phyloP scores from a whole-genome alignment of 2,797 vertebrate genomes.

The Cryptoprocta ferox region DNA sequence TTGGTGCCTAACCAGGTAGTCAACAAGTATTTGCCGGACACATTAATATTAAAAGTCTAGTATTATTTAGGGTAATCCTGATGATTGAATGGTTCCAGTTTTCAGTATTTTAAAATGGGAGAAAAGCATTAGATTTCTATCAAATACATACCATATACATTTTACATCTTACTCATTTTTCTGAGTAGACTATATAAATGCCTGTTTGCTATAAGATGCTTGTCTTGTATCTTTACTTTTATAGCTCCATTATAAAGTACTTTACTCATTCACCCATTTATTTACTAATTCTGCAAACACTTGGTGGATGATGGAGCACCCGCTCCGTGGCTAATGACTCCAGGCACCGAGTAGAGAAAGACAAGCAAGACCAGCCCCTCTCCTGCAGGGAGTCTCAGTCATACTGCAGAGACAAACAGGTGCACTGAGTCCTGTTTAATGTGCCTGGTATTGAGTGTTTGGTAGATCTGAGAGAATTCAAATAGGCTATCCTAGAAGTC shows the following conservation, averaged over 20 bases:
- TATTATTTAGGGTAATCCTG: not conserved
- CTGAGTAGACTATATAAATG: constrained; percentile 9
- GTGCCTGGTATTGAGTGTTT: not conserved
- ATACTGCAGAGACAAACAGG: not conserved
- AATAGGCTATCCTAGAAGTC: not conserved
- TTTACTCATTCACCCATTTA: not conserved
- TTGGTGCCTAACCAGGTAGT: not conserved
- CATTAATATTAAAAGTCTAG: not conserved
- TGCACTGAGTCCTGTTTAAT: not conserved
- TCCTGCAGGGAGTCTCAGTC: not conserved
- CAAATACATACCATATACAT: not conserved
- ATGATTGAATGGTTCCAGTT: not conserved
- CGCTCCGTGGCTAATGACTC: not conserved
- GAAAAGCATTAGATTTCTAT: not conserved
- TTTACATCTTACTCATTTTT: constrained; percentile 55
- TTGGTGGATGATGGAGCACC: not conserved
- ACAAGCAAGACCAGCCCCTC: not conserved
- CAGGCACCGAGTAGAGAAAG: not conserved
- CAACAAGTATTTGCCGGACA: not conserved
- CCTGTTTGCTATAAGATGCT: not conserved
- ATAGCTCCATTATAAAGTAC: constrained; percentile 49
- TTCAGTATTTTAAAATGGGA: not conserved
- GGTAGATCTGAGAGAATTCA: not conserved
- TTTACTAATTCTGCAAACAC: not conserved
- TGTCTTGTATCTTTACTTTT: not conserved